Evolutionary conservation across 2,888 invertebrate species (phyloP).

Genomic region (Orchestes rusci): DNA sequence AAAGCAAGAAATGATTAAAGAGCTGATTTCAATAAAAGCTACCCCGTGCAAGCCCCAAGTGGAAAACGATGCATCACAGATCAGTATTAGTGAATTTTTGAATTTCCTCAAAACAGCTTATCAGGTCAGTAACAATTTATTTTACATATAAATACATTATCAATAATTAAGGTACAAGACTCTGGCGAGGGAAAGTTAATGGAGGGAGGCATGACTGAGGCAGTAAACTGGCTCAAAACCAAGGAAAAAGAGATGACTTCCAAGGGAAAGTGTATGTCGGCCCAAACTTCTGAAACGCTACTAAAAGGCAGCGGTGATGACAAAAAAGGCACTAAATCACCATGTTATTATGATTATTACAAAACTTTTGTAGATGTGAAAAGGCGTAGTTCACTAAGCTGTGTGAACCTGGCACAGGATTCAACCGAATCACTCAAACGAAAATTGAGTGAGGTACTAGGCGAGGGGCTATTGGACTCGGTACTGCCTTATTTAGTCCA

Average conservation of each 20-base stretch:
- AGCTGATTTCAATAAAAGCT: conserved; percentile 7
- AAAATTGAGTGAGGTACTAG: conserved; percentile 54
- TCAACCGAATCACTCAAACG: conserved; percentile 34
- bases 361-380: not conserved
- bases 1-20: conserved; percentile 1
- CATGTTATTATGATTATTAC: not conserved
- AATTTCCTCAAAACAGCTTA: conserved; percentile 68
- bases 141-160: conserved; percentile 6
- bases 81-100: conserved; percentile 63
- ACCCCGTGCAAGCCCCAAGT: not conserved
- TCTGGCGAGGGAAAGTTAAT: conserved; percentile 44
- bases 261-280: conserved; percentile 31
- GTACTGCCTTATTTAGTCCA: conserved; percentile 68
- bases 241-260: conserved; percentile 43
- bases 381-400: too few species aligned
- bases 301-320: conserved; percentile 26
- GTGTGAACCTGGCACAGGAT: conserved; percentile 1
- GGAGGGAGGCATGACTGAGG: conserved; percentile 44
- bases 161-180: conserved; percentile 38
- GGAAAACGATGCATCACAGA: conserved; percentile 45
- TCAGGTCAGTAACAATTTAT: conserved; percentile 45
- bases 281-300: conserved; percentile 33
- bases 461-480: conserved; percentile 77
- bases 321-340: conserved; percentile 18
- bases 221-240: conserved; percentile 47